Conservation (phyloP, 2,113 vertebrate species). For the Cephalopholis sonnerati region DNA sequence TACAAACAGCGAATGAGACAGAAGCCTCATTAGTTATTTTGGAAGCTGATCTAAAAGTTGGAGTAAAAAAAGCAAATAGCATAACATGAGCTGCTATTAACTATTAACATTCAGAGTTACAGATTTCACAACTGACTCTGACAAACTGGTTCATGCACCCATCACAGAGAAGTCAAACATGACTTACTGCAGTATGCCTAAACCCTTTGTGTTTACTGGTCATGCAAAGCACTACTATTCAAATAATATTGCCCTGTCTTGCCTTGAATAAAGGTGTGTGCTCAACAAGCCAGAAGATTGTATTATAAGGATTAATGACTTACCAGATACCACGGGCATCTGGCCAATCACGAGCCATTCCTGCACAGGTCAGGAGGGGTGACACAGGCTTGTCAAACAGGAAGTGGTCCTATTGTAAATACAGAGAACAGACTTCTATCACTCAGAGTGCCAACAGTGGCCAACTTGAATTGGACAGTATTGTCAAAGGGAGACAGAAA, state of each 20-base stretch:
- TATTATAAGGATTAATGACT: constrained; percentile 29
- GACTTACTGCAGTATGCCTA: background rate
- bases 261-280: background rate
- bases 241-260: background rate
- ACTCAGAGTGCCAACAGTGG: constrained; percentile 16
- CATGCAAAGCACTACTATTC: background rate
- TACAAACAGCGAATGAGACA: background rate
- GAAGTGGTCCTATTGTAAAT: constrained; percentile 82
- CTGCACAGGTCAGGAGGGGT: constrained; percentile 85
- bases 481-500: background rate
- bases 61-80: background rate
- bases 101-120: background rate
- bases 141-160: background rate
- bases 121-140: too few species aligned
- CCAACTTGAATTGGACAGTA: background rate
- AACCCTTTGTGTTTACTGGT: background rate
- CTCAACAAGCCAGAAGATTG: background rate
- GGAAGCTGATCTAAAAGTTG: background rate
- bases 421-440: constrained; percentile 17
- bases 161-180: background rate
- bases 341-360: constrained; percentile 87
- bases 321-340: constrained; percentile 86
- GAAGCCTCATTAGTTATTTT: background rate
- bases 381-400: constrained; percentile 87
- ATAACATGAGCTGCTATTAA: background rate